Evolutionary conservation across 2,113 vertebrate genomes (phyloP), one percentile per base, ranked within the genome.

Genomic region (Limanda limanda): DNA sequence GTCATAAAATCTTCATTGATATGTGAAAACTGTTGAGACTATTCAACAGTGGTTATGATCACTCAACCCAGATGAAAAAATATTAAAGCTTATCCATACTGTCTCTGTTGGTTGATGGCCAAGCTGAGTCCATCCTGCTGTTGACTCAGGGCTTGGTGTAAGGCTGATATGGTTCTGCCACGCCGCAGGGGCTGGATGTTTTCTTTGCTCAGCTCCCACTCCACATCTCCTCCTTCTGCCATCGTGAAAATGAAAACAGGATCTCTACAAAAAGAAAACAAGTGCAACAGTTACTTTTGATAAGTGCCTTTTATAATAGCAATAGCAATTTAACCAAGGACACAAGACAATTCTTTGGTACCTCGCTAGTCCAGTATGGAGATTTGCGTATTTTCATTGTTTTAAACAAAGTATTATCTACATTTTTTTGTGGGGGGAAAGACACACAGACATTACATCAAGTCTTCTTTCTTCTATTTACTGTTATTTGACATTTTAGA

Each of bases 201-300:
- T 92, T 99, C 98, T 88, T 99, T 99, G 92, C 96, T 95, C 35
- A 99, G 92, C 83, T 99, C 97, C 97, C 97, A 99, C 59, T 98
- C 97, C 14, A 92, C 93, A 80, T 92, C 95, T 56, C 94, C 95
- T 52, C 95, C 96, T 79, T 95, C 91, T 0, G 95, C 95, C 96
- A 97, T 95, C 61, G 55, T 82, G 64, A 48, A 61, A 59, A 63
- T 20, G 17, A 27, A 58, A 66, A 54, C 20, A 8, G 17, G 27
- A 69, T 37, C 2, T 17, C 77, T 83, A 45, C 2, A 73, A 0
- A 45, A 45, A 45, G 1, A 77, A 2, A 60, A 10, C 40, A 10
- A 55, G 23, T 21, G 1, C 20, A 57, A 27, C 23, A 20, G 8
- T 17, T 20, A 17, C 1, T 66, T 21, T 11, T 20, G 7, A 51